Evolutionary conservation across 2,888 invertebrate species (phyloP).

Genomic region (Odontocerum albicorne): DNA sequence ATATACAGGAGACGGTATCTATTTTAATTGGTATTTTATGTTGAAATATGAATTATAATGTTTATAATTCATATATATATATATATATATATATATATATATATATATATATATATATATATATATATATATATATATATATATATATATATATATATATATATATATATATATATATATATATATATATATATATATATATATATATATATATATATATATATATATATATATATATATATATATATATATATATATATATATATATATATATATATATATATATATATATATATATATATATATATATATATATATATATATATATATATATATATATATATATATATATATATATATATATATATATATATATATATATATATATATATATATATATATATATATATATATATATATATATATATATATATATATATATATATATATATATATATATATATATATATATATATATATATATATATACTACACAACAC

Average conservation of each 20-base stretch:
- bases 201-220: not conserved
- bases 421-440: not conserved
- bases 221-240: not conserved
- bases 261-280: not conserved
- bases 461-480: not conserved
- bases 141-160: not conserved
- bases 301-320: not conserved
- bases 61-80: not conserved
- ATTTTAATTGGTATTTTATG: no score
- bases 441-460: not conserved
- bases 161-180: not conserved
- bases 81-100: not conserved
- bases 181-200: not conserved
- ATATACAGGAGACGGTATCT: no score
- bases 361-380: not conserved
- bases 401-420: not conserved
- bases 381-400: not conserved
- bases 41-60: no score
- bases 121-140: not conserved
- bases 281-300: not conserved
- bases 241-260: not conserved
- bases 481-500: no score
- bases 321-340: not conserved
- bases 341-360: not conserved
- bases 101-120: not conserved